Evolutionary conservation across 2,888 invertebrate genomes (phyloP).

Genomic region (Germaria angustata): DNA sequence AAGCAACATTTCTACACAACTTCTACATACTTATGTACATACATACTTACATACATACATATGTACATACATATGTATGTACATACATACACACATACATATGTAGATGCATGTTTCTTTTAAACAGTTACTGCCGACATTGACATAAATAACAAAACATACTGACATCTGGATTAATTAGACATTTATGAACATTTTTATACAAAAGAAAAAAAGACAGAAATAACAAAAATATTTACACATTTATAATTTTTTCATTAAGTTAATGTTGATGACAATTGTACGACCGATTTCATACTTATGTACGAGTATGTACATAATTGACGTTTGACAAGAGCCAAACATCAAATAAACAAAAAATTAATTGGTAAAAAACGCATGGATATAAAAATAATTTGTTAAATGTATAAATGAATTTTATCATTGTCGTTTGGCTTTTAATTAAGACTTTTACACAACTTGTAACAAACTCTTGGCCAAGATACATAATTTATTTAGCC

Average conservation of each 20-base stretch:
- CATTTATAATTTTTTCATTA: background rate
- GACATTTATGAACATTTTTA: constrained; percentile 23
- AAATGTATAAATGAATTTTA: background rate
- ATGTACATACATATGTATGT: background rate
- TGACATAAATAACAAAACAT: constrained; percentile 38
- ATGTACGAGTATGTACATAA: no score
- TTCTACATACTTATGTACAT: no score
- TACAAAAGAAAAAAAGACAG: background rate
- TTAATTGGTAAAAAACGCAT: background rate
- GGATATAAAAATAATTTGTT: background rate
- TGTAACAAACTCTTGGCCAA: no score
- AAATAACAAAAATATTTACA: background rate
- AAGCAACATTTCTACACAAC: no score
- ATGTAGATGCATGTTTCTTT: background rate
- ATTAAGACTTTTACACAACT: no score
- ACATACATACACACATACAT: no score
- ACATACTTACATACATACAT: background rate
- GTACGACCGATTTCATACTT: background rate
- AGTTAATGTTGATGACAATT: constrained; percentile 16
- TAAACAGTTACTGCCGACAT: constrained; percentile 21
- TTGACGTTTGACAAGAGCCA: constrained; percentile 33
- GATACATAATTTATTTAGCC: no score
- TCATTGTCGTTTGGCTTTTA: background rate
- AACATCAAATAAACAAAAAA: constrained; percentile 25
- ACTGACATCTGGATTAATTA: constrained; percentile 3